These are phyloP conservation scores for Lampris incognitus DNA, from an alignment of 2,113 vertebrate species.

Conservation along the genomic window DNA sequence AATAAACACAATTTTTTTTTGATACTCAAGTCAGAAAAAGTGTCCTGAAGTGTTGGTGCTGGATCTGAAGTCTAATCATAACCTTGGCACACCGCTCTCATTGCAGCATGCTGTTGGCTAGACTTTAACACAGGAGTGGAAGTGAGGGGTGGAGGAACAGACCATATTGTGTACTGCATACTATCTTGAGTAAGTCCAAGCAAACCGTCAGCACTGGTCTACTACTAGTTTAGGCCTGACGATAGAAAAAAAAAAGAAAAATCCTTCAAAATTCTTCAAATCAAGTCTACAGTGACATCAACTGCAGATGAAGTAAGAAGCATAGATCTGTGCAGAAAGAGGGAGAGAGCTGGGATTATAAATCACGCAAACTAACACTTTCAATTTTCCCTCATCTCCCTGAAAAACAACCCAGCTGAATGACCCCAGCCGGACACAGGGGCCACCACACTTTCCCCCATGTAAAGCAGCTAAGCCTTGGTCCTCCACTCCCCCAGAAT, in stretches of 20 bases:
- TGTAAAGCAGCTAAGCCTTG: too few relatives aligned
- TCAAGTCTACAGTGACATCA: neutral
- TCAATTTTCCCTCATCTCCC: too few relatives aligned
- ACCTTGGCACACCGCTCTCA: conserved; percentile 50
- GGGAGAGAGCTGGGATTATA: neutral
- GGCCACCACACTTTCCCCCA: too few relatives aligned
- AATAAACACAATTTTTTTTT: too few relatives aligned
- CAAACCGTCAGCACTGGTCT: too few relatives aligned
- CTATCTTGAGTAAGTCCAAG: too few relatives aligned
- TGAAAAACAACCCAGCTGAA: too few relatives aligned
- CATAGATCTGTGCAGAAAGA: neutral
- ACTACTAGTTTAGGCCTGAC: too few relatives aligned
- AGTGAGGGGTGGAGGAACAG: neutral
- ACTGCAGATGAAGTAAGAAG: neutral
- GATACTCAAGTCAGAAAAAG: neutral
- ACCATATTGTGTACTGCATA: neutral
- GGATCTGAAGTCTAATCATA: conserved; percentile 1
- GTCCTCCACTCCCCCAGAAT: too few relatives aligned
- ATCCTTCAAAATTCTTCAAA: neutral
- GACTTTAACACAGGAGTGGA: neutral
- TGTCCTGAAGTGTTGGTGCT: neutral
- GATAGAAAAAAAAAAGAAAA: neutral
- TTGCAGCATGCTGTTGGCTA: conserved; percentile 24
- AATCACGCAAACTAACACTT: too few relatives aligned
- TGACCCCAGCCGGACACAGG: too few relatives aligned